Evolutionary conservation across 1,140 invertebrate species (phyloP), one percentile per base, ranked within the genome.

Genomic region (Delia radicum): DNA sequence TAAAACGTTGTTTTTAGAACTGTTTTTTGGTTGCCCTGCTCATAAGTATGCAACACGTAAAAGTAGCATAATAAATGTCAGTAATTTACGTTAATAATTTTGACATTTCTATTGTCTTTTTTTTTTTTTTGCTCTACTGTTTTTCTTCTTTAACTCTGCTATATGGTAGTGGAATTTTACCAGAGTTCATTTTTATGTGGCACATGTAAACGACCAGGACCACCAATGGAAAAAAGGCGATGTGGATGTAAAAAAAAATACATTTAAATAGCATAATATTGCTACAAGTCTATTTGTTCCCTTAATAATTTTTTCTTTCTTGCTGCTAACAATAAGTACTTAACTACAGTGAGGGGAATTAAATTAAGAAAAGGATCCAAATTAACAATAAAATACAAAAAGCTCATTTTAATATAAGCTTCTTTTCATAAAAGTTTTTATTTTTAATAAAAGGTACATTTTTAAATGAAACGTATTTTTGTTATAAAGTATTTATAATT

Each of bases 41-140:
- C 71, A 73, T 73, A 46, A 73, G 37, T 55, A 73, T 73, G 37
- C 46, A 61, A 74, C 73, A 74, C 46, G 48, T 61, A 62, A 61
- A 29, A 28, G 46, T 18, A 46, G 42, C 69, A 77, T 81, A 82
- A 82, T 80, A 82, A 82, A 82, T 82, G 80, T 82, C 78, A 75
- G 78, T 78, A 76, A 80, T 82, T 82, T 79, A 77, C 74, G 77
- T 77, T 76, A 82, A 82, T 82, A 81, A 82, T 81, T 82, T 82
- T 79, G 77, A 78, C 80, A 82, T 80, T 81, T 82, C 79, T 82
- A 82, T 81, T 82, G 81, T 78, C 79, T 79, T 46, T 26, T 33
- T 69, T 67, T 67, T 67, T 31, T 6, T 3, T 5, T 28, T 31
- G 4, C n/a, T 67, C 27, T 67, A n/a, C 28, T n/a, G n/a, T 29